Evolutionary conservation across 2,797 vertebrate species (phyloP).

Genomic region (Orestias chungarensis): DNA sequence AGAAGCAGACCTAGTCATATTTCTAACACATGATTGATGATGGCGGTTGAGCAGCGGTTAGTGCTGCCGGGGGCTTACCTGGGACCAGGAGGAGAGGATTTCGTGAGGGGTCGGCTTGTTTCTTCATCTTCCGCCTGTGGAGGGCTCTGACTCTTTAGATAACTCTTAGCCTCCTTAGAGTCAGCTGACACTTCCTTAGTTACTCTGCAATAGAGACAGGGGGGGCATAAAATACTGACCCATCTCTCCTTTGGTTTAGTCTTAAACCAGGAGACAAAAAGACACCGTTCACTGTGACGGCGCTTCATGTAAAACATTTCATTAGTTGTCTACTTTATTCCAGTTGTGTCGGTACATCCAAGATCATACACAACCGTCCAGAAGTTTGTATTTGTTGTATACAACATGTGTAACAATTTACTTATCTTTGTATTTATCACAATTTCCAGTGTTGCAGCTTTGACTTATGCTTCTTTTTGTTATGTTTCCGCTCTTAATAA

Average conservation of each 20-base stretch:
- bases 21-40: not conserved
- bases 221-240: not conserved
- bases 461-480: too few relatives aligned
- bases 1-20: not conserved
- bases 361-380: too few relatives aligned
- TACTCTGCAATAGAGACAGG: conserved; percentile 78
- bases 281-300: not conserved
- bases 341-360: too few relatives aligned
- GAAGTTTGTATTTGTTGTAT: too few relatives aligned
- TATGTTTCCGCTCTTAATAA: too few relatives aligned
- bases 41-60: too few relatives aligned
- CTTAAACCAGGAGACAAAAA: not conserved
- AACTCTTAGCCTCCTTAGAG: conserved; percentile 90
- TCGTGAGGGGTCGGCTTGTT: not conserved
- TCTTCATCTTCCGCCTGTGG: conserved; percentile 63
- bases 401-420: too few relatives aligned
- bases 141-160: conserved; percentile 80
- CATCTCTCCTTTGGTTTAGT: not conserved
- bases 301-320: not conserved
- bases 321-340: not conserved
- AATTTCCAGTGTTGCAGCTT: too few relatives aligned
- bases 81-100: conserved; percentile 60
- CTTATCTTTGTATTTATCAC: too few relatives aligned
- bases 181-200: conserved; percentile 89
- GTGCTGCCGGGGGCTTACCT: conserved; percentile 76